These are phyloP conservation scores for Patella pellucida DNA, from an alignment of 2,888 invertebrate genomes.

Conservation along the genomic window DNA sequence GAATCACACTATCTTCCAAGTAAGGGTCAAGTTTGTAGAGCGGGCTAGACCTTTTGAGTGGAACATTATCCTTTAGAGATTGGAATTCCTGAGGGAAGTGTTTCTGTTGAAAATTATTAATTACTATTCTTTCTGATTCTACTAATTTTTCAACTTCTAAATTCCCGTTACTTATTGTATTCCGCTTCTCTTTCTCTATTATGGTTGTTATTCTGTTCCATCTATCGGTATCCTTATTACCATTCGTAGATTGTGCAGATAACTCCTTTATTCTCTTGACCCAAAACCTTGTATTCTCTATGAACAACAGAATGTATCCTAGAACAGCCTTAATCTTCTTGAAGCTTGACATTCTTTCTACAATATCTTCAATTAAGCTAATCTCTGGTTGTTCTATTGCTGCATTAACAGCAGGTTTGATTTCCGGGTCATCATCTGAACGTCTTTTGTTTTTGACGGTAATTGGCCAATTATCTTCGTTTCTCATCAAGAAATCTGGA, in stretches of 20 bases:
- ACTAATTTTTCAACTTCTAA: background rate
- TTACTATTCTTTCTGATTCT: background rate
- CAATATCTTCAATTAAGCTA: background rate
- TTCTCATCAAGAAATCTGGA: background rate
- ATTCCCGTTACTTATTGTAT: background rate
- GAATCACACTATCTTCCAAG: background rate
- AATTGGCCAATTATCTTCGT: background rate
- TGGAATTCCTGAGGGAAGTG: background rate
- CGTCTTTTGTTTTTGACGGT: background rate
- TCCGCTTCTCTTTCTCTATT: background rate
- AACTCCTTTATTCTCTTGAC: background rate
- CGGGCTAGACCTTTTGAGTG: background rate
- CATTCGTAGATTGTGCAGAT: background rate
- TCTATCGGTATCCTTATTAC: too few species aligned
- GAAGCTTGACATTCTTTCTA: background rate
- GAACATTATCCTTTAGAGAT: background rate
- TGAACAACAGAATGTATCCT: background rate
- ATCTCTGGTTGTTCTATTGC: background rate
- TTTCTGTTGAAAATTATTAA: constrained; percentile 5
- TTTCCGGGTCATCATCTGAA: background rate
- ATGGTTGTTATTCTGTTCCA: too few species aligned
- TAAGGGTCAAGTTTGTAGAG: constrained; percentile 14
- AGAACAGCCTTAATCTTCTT: background rate
- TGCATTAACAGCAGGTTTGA: constrained; percentile 2
- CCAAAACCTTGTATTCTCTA: background rate